Conservation (phyloP, 2,113 vertebrate species). For the Notarius lentiginosus region DNA sequence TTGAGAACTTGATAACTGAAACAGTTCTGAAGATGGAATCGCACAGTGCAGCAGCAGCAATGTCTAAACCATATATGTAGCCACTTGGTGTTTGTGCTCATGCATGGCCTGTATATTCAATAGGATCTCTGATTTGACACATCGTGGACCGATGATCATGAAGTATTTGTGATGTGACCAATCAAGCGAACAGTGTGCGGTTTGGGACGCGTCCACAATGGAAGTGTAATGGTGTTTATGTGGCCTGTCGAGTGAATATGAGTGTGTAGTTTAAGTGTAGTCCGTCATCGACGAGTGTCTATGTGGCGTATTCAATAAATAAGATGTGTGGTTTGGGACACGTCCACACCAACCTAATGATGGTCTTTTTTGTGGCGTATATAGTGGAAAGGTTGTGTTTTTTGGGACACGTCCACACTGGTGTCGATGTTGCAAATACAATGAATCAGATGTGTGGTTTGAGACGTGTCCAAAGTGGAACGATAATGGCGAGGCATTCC, state of each 20-base stretch:
- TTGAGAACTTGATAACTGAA: neutral
- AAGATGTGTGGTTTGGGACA: constrained; percentile 8
- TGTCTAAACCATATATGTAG: neutral
- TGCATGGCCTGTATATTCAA: neutral
- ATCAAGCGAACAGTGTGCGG: neutral
- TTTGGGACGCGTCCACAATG: neutral
- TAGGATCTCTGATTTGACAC: neutral
- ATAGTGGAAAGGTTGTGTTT: constrained; percentile 8
- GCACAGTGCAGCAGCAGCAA: neutral
- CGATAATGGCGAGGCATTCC: neutral
- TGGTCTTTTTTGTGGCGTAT: neutral
- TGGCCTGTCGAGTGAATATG: constrained; percentile 5
- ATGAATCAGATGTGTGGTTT: constrained; percentile 15
- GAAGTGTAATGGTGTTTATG: neutral
- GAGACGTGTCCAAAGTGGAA: constrained; percentile 9
- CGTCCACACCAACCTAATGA: neutral
- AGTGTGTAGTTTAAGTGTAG: neutral
- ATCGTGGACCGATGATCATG: neutral
- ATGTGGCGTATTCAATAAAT: neutral
- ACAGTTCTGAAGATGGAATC: neutral
- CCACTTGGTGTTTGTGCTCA: neutral
- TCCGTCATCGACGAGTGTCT: neutral
- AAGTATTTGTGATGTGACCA: neutral
- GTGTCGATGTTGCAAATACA: neutral
- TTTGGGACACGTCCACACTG: constrained; percentile 15